Evolutionary conservation across 2,888 invertebrate genomes (phyloP), one percentile per base, ranked within the genome.

Genomic region (Ypsolopha scabrella): DNA sequence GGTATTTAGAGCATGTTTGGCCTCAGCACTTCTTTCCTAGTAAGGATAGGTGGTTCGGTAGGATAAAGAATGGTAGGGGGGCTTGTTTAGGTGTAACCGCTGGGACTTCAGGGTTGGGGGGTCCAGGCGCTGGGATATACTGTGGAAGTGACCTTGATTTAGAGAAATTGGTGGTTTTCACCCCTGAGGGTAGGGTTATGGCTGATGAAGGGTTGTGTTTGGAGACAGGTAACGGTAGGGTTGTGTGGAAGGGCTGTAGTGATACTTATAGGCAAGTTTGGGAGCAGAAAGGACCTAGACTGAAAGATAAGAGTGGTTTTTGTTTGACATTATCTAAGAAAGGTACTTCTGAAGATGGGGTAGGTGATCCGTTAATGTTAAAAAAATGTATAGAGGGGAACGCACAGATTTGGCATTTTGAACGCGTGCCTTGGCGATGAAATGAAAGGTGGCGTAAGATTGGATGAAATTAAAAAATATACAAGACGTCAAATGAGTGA

Each of bases 1-100:
- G 98, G 98, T 99, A 97, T 75, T 86, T 99, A 60, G 91, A 95
- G 51, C 95, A 94, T 64, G 90, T 99, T 33, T 99, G 98, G 96
- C 97, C 97, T 0, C 94, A 98, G 68, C 94, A 99, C 69, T 99
- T 98, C 73, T 94, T 99, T 65, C 99, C 99, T 0, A 92, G 91
- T 35, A 89, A 93, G 1, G 92, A 93, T 59, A 88, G 95, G 57
- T 95, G 96, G 82, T 96, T 99, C 69, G 99, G 98, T 38, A 91
- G 94, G 81, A 96, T 97, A 44, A 74, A 74, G 46, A 90, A 89
- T 51, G 75, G 74, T 6, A 70, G 65, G 47, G 85, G 80, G 1
- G 72, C 72, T 44, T 86, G 86, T 61, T 64, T 86, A 45, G 82
- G 77, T 0, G 67, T 76, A 2, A 59, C 61, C 9, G 83, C 88